Conservation (phyloP, 2,888 invertebrate genomes). For the Philopedon plagiatum region DNA sequence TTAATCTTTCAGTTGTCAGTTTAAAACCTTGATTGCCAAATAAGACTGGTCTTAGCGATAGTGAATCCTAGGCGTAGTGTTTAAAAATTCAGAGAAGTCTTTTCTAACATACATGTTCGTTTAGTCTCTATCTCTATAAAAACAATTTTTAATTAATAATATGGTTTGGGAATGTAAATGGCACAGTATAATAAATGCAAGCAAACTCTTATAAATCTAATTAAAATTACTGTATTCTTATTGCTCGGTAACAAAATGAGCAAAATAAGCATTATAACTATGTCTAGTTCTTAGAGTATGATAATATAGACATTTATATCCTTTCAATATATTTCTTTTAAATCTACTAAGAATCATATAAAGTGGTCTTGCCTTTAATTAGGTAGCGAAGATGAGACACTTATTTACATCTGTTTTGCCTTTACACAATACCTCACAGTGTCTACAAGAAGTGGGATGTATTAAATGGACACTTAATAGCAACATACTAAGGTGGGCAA, state of each 20-base stretch:
- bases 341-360: not conserved
- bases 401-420: too few species aligned
- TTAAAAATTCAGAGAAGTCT: too few species aligned
- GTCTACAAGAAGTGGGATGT: too few species aligned
- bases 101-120: not conserved
- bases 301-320: not conserved
- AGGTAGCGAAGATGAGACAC: too few species aligned
- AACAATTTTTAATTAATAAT: not conserved
- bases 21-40: too few species aligned
- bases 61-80: too few species aligned
- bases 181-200: not conserved
- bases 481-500: too few species aligned
- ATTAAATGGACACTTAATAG: too few species aligned
- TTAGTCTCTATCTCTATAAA: slow-evolving; percentile 15
- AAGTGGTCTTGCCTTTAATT: not conserved
- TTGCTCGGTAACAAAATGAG: slow-evolving; percentile 15
- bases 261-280: not conserved
- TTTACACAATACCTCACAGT: too few species aligned
- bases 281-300: not conserved
- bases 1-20: too few species aligned
- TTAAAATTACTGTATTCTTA: slow-evolving; percentile 5
- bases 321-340: not conserved
- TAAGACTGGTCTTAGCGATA: too few species aligned
- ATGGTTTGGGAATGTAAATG: not conserved
- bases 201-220: not conserved